These are phyloP conservation scores for Trichomalopsis sarcophagae DNA, from an alignment of 1,140 invertebrate genomes.

Conservation along the genomic window DNA sequence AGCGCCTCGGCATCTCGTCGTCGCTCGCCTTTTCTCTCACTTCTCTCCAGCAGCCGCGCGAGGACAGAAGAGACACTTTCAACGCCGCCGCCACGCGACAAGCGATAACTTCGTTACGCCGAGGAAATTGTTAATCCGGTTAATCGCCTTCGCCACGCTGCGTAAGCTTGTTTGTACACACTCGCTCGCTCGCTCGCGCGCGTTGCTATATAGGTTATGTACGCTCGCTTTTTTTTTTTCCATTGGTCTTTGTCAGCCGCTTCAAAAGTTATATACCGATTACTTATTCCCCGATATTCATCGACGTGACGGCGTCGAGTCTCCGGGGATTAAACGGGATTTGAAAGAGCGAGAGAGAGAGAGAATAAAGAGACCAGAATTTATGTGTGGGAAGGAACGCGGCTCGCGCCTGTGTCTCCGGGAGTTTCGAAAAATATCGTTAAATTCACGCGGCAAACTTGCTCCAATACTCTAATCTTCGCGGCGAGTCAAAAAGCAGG, in stretches of 20 bases:
- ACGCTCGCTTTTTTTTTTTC: too few species aligned
- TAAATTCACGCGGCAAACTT: constrained; percentile 1
- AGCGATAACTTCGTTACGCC: background rate
- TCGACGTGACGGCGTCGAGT: background rate
- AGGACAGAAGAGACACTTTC: background rate
- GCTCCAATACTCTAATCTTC: background rate
- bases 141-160: background rate
- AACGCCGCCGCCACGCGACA: constrained; percentile 30
- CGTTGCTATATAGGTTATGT: too few species aligned
- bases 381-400: background rate
- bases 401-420: background rate
- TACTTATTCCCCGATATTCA: background rate
- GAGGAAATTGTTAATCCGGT: background rate
- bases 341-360: background rate
- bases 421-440: background rate
- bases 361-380: background rate
- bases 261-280: background rate
- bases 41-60: background rate
- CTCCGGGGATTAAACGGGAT: background rate
- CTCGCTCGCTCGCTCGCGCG: too few species aligned
- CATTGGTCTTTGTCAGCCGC: too few species aligned
- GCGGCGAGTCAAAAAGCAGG: background rate
- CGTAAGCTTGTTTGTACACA: background rate
- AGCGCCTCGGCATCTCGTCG: constrained; percentile 22
- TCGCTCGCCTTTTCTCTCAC: constrained; percentile 17